A percentile compares a stretch with the other conserved stretches of the same genome.
phyloP scores from a whole-genome alignment of 2,888 invertebrate species.

The Epistrophella euchroma region DNA sequence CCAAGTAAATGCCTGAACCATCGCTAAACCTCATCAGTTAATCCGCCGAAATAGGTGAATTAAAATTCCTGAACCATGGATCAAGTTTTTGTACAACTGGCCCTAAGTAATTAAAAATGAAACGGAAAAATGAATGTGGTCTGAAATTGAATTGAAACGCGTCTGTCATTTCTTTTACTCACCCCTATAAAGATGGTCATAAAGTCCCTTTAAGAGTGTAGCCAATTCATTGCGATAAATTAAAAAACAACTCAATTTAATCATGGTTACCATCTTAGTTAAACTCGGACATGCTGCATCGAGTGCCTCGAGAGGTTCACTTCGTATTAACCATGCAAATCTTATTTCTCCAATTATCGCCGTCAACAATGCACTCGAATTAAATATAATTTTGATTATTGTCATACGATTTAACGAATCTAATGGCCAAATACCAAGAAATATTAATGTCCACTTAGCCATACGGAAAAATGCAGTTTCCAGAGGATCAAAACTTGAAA shows the following conservation, averaged over 20 bases:
- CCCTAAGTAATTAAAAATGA: too few relatives aligned
- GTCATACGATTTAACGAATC: conserved; percentile 16
- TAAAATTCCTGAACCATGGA: too few relatives aligned
- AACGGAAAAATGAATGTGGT: too few relatives aligned
- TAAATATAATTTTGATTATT: conserved; percentile 17
- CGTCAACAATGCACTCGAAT: conserved; percentile 40
- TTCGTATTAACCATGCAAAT: conserved; percentile 43
- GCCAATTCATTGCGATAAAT: conserved; percentile 45
- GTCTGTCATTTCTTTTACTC: neutral
- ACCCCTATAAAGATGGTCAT: conserved; percentile 36
- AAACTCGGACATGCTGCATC: conserved; percentile 42
- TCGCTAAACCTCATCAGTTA: too few relatives aligned
- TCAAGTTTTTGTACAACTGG: too few relatives aligned
- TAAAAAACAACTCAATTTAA: conserved; percentile 48
- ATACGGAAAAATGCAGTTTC: conserved; percentile 42
- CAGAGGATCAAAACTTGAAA: conserved; percentile 38
- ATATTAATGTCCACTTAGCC: conserved; percentile 19
- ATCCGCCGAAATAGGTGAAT: too few relatives aligned
- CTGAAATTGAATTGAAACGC: neutral
- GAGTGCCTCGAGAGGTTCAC: conserved; percentile 29
- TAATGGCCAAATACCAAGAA: conserved; percentile 50
- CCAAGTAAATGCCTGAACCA: too few relatives aligned
- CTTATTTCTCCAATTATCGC: conserved; percentile 60
- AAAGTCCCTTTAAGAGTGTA: conserved; percentile 24
- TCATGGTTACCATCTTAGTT: conserved; percentile 49